Conservation (phyloP, 2,113 vertebrate genomes). For the Sitta europaea region DNA sequence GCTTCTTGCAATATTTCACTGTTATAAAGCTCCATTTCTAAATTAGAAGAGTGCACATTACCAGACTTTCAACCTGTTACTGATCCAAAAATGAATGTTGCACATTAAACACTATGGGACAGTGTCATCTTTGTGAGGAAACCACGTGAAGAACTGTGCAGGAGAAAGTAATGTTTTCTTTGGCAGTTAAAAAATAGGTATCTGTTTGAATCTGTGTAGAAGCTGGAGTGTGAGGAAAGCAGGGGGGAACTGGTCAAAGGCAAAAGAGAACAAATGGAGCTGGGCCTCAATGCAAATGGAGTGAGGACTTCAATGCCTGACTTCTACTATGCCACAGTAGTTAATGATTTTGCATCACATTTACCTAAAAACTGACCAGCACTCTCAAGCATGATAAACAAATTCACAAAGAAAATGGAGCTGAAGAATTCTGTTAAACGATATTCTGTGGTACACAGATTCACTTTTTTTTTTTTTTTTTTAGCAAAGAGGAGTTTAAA, state of each 20-base stretch:
- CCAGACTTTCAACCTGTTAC: neutral
- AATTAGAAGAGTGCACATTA: neutral
- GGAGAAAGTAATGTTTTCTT: conserved; percentile 7
- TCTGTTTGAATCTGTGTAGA: neutral
- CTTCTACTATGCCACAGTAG: neutral
- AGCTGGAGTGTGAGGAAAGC: neutral
- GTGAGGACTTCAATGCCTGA: neutral
- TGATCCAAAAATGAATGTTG: conserved; percentile 7
- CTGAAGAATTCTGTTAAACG: neutral
- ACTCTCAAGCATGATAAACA: neutral
- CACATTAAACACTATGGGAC: neutral
- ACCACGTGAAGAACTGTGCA: neutral
- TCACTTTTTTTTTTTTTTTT: neutral
- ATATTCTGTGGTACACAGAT: neutral
- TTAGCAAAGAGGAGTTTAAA: neutral
- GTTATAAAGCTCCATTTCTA: conserved; percentile 15
- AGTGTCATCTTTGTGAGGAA: conserved; percentile 28
- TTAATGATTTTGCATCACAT: neutral
- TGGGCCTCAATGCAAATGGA: neutral
- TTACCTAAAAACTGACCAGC: neutral
- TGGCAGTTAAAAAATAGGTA: conserved; percentile 29
- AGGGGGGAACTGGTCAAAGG: neutral
- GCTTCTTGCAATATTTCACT: neutral
- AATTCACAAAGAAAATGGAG: neutral
- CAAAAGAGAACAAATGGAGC: neutral